Evolutionary conservation across 2,113 vertebrate genomes (phyloP).

Genomic region (Misgurnus mizolepis): DNA sequence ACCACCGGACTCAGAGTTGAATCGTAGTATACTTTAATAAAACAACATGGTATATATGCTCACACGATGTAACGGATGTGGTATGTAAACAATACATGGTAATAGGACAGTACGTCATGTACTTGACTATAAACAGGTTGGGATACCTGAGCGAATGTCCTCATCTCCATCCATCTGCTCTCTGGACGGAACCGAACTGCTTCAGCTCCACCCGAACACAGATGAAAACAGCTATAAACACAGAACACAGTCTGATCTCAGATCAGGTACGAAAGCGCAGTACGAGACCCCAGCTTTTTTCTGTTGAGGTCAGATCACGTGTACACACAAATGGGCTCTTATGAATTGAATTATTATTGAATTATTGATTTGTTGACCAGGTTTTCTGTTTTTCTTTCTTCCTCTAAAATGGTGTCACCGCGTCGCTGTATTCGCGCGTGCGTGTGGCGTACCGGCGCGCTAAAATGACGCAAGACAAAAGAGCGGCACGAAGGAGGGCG

Average conservation of each 20-base stretch:
- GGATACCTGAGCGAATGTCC: conserved; percentile 52
- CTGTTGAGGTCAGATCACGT: too few relatives aligned
- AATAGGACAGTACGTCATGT: not conserved
- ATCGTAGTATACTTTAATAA: too few relatives aligned
- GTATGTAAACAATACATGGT: not conserved
- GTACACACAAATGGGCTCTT: not conserved
- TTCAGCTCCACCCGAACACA: not conserved
- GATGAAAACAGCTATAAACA: not conserved
- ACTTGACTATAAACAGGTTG: not conserved
- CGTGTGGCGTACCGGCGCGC: not conserved
- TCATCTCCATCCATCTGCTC: conserved; percentile 73
- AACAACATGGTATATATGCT: too few relatives aligned
- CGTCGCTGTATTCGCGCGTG: not conserved
- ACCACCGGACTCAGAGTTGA: too few relatives aligned
- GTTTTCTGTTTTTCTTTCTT: conserved; percentile 3
- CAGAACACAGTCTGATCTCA: not conserved
- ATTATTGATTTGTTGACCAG: not conserved
- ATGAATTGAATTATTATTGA: too few relatives aligned
- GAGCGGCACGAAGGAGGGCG: not conserved
- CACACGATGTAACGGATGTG: too few relatives aligned
- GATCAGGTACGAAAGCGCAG: not conserved
- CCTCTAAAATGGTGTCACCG: conserved; percentile 33
- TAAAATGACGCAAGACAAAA: conserved; percentile 1
- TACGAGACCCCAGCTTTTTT: not conserved
- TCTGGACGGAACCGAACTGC: conserved; percentile 3